A percentile compares a stretch with the other conserved stretches of the same genome.
These are phyloP conservation scores for Melipona quadrifasciata DNA, from an alignment of 1,140 invertebrate species.

Conservation along the genomic window DNA sequence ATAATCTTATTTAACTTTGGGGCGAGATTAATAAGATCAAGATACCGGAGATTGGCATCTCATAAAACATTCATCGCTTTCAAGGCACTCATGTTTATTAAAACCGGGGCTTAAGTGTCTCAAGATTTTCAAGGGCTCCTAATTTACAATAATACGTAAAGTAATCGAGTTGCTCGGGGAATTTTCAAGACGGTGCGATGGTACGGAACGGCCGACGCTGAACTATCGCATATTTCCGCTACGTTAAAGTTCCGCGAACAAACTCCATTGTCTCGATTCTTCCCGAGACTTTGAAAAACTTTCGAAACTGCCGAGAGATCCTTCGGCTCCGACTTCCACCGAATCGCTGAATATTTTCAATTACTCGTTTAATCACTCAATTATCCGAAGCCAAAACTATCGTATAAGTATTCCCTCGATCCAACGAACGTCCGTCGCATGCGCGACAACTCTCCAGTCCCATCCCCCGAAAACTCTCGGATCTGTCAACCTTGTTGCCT, in stretches of 20 bases:
- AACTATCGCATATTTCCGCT: conserved; percentile 36
- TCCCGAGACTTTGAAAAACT: conserved; percentile 14
- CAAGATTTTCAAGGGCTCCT: conserved; percentile 18
- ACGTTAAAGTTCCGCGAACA: conserved; percentile 21
- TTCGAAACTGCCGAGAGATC: not conserved
- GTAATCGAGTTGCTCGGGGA: not conserved
- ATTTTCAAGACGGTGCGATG: conserved; percentile 1
- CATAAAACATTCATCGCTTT: not conserved
- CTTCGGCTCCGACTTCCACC: not conserved
- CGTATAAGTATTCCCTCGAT: not conserved
- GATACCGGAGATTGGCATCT: not conserved
- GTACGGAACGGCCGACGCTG: not conserved
- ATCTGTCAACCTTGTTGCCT: not conserved
- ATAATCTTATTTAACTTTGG: fast-evolving
- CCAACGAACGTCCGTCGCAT: not conserved
- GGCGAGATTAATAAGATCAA: not conserved
- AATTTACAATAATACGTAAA: conserved; percentile 15
- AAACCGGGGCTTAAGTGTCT: not conserved
- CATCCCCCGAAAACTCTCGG: not conserved
- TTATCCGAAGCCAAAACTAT: not conserved
- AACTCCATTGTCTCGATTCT: conserved; percentile 8
- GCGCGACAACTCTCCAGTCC: too few species aligned
- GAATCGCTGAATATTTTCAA: conserved; percentile 17
- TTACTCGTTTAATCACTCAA: conserved; percentile 2
- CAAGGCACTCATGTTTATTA: not conserved